Evolutionary conservation across 2,888 invertebrate genomes (phyloP), one percentile per base, ranked within the genome.

Genomic region (Erpobdella octoculata): DNA sequence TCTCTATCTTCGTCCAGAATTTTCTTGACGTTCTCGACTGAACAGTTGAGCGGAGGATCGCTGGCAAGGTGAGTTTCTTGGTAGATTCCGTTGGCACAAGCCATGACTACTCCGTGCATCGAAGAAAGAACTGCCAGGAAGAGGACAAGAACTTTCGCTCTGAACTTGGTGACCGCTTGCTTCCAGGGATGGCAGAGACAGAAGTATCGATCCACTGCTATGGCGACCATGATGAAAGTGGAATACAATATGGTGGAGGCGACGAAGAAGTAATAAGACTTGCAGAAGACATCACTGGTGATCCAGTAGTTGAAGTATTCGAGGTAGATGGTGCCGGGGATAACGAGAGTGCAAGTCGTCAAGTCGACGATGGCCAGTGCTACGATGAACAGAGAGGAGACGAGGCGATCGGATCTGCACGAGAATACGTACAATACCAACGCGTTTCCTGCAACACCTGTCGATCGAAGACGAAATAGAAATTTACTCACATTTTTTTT

Each of bases 341-440:
- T 79, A 35, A 80, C 79, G 4, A 81, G 75, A 1, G 80, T 74
- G 46, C 80, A 81, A 0, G 80, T 78, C 8, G 78, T 76, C 53
- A 81, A 79, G 71, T 81, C 81, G 0, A 79, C 80, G 18, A 78
- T 78, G 5, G 81, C 81, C 28, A 81, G 69, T 1, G 70, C 78
- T 15, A 81, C 73, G 59, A 81, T 81, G 71, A 81, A 81, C 31
- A 81, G 78, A 3, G 81, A 80, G 25, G 81, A 81, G 15, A 80
- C 80, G 66, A 79, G 75, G 67, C 79, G 79, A 74, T 80, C 79
- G 28, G 78, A 76, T 25, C 79, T 78, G 58, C 76, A 74, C 15
- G 77, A 75, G 74, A 80, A 82, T 53, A 81, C 81, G 77, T 81
- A 81, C 64, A 82, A 76, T 4, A 81, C 81, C 9, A 81, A 74